Percentiles rank a stretch among this genome's conserved stretches.
Evolutionary conservation across 2,113 vertebrate genomes (phyloP).

Genomic region (Tragelaphus buxtoni): DNA sequence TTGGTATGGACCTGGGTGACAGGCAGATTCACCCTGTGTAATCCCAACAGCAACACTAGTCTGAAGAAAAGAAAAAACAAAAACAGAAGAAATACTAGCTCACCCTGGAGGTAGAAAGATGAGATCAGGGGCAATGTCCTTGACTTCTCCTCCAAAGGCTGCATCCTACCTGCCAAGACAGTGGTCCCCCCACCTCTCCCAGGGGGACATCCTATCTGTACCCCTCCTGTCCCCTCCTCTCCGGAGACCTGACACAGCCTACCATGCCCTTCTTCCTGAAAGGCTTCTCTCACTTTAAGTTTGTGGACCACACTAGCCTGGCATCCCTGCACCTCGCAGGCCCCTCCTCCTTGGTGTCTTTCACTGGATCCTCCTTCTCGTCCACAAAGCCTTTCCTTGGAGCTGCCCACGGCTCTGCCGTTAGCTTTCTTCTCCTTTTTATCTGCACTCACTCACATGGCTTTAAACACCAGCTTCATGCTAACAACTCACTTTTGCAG

Average conservation of each 20-base stretch:
- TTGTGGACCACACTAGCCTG: background rate
- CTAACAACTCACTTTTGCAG: background rate
- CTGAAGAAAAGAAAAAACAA: background rate
- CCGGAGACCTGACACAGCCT: no score
- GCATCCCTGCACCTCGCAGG: background rate
- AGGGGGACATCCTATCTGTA: no score
- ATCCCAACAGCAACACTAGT: background rate
- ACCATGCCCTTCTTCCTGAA: background rate
- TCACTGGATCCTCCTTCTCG: background rate
- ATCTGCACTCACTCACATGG: background rate
- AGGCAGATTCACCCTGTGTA: background rate
- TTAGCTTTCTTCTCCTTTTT: background rate
- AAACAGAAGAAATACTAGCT: background rate
- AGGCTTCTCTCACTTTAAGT: background rate
- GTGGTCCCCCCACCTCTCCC: no score
- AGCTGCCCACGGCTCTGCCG: background rate
- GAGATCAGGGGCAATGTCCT: background rate
- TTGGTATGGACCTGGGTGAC: background rate
- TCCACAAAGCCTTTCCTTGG: background rate
- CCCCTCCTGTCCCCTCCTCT: background rate
- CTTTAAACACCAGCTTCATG: background rate
- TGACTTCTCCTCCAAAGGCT: background rate
- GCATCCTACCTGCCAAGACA: background rate
- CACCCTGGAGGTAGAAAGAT: background rate
- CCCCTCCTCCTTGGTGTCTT: background rate